A percentile compares a stretch with the other conserved stretches of the same genome.
These are phyloP conservation scores for Leptopilina syphax DNA, from an alignment of 2,888 invertebrate species.

Conservation along the genomic window DNA sequence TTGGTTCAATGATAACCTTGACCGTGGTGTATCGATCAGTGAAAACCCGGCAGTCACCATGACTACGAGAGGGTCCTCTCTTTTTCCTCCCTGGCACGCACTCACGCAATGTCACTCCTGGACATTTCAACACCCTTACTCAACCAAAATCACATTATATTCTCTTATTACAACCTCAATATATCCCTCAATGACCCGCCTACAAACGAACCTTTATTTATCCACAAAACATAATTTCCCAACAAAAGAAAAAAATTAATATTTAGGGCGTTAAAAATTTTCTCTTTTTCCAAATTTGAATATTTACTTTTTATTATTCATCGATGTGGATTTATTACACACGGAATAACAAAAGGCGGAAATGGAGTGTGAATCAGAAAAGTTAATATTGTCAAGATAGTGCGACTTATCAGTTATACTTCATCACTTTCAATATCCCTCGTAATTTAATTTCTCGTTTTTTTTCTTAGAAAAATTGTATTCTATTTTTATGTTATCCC, in stretches of 20 bases:
- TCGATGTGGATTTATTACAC: no score
- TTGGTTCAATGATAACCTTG: constrained; percentile 70
- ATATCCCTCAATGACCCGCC: background rate
- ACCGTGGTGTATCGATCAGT: constrained; percentile 74
- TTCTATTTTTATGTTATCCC: background rate
- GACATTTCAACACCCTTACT: constrained; percentile 36
- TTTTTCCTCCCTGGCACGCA: constrained; percentile 53
- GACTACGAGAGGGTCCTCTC: constrained; percentile 69
- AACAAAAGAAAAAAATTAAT: no score
- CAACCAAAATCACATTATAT: constrained; percentile 24
- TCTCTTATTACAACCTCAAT: constrained; percentile 5
- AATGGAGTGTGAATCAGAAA: background rate
- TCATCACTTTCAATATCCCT: background rate
- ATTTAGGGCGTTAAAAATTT: no score
- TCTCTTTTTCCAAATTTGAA: no score
- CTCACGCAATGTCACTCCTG: constrained; percentile 51
- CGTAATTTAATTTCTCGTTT: constrained; percentile 28
- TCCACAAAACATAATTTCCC: background rate
- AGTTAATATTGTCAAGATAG: background rate
- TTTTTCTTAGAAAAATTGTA: background rate
- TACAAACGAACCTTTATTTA: background rate
- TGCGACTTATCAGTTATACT: constrained; percentile 6
- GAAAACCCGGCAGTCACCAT: constrained; percentile 75
- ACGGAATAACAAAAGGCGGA: constrained; percentile 3
- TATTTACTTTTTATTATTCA: no score